Conservation (phyloP, 2,888 invertebrate genomes). For the Ferrisia virgata region DNA sequence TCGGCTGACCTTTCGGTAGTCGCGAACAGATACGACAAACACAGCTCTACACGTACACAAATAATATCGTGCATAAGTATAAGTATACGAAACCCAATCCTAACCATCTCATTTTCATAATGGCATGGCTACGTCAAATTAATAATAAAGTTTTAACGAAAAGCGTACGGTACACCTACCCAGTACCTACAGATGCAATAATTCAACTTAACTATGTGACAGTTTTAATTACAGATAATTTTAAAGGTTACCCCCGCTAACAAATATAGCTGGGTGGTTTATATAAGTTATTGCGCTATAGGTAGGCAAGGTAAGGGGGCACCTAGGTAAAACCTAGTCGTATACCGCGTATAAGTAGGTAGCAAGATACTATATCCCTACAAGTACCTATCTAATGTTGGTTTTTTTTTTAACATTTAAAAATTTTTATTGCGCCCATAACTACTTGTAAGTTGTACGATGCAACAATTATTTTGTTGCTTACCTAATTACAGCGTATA, state of each 20-base stretch:
- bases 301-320: too few relatives aligned
- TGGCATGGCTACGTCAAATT: not conserved
- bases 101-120: not conserved
- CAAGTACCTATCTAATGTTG: not conserved
- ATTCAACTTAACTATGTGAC: not conserved
- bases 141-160: not conserved
- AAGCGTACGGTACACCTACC: not conserved
- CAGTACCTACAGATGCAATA: not conserved
- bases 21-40: too few relatives aligned
- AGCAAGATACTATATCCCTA: not conserved
- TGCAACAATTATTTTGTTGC: not conserved
- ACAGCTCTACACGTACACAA: too few relatives aligned
- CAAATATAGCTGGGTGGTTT: not conserved
- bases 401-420: too few relatives aligned
- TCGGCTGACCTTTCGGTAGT: too few relatives aligned
- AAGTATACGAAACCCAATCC: too few relatives aligned
- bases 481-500: not conserved
- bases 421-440: too few relatives aligned
- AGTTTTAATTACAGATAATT: conserved; percentile 7
- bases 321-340: too few relatives aligned
- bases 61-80: too few relatives aligned
- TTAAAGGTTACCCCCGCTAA: not conserved
- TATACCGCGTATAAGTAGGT: not conserved
- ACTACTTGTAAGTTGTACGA: not conserved
- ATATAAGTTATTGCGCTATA: not conserved